phyloP scores from a whole-genome alignment of 2,797 vertebrate genomes.

The Perodicticus potto region DNA sequence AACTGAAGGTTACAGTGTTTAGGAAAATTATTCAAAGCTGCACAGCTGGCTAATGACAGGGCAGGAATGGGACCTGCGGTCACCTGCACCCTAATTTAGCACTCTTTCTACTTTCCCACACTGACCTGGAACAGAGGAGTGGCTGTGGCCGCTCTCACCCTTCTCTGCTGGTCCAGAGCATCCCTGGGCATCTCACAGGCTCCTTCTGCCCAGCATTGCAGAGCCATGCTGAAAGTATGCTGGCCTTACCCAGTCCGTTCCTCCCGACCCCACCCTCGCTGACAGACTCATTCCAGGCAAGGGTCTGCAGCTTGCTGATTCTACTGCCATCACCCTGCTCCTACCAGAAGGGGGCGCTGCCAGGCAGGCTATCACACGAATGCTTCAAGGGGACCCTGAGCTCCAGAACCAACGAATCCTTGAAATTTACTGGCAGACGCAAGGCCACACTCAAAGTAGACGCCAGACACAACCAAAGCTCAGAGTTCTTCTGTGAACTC shows the following conservation, averaged over 20 bases:
- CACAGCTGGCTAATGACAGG: background rate
- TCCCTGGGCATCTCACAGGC: background rate
- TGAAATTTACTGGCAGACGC: background rate
- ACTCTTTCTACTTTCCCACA: background rate
- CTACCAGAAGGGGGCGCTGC: background rate
- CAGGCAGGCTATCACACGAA: background rate
- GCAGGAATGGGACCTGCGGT: background rate
- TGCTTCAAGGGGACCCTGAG: background rate
- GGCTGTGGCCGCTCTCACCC: background rate
- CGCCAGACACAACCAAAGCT: background rate
- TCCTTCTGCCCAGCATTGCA: background rate
- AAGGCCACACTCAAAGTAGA: background rate
- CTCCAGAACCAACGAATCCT: background rate
- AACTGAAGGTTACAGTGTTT: background rate
- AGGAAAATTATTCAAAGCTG: background rate
- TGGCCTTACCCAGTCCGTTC: background rate
- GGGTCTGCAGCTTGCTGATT: background rate
- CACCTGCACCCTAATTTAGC: background rate
- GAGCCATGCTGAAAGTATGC: background rate
- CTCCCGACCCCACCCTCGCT: background rate
- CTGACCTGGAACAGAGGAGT: background rate
- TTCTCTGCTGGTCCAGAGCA: background rate
- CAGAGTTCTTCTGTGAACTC: background rate
- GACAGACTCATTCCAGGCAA: background rate
- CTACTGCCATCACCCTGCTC: background rate